phyloP scores from a whole-genome alignment of 2,888 invertebrate genomes.

The Prenolepis imparis region DNA sequence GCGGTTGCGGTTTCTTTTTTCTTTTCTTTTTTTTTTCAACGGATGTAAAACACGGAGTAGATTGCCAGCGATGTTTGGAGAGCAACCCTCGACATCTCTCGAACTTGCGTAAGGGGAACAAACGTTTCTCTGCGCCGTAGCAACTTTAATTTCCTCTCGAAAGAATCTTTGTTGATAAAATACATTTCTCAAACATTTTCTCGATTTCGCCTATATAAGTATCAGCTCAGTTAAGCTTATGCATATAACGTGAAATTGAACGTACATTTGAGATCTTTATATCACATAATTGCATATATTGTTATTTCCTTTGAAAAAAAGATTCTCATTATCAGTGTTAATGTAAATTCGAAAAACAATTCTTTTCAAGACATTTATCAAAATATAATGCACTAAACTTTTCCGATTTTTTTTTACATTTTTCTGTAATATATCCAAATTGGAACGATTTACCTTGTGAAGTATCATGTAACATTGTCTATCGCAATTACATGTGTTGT shows the following conservation, averaged over 20 bases:
- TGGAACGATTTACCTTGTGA: neutral
- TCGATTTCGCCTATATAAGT: neutral
- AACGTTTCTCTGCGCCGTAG: neutral
- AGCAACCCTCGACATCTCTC: neutral
- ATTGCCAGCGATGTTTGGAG: neutral
- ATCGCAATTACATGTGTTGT: slow-evolving; percentile 7
- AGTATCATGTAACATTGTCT: neutral
- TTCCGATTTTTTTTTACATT: neutral
- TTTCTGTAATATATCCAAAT: neutral
- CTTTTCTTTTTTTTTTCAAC: neutral
- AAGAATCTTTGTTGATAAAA: slow-evolving; percentile 5
- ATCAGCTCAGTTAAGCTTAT: neutral
- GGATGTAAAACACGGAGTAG: neutral
- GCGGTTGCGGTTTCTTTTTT: neutral
- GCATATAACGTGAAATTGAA: neutral
- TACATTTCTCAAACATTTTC: neutral
- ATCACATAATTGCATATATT: neutral
- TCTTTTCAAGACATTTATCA: neutral
- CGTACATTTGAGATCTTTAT: neutral
- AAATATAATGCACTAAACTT: neutral
- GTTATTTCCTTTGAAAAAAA: neutral
- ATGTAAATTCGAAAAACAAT: neutral
- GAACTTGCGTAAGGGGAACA: neutral
- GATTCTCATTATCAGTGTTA: neutral
- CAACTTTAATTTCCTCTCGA: slow-evolving; percentile 12